Evolutionary conservation across 2,797 vertebrate genomes (phyloP).

Genomic region (Molossus molossus): DNA sequence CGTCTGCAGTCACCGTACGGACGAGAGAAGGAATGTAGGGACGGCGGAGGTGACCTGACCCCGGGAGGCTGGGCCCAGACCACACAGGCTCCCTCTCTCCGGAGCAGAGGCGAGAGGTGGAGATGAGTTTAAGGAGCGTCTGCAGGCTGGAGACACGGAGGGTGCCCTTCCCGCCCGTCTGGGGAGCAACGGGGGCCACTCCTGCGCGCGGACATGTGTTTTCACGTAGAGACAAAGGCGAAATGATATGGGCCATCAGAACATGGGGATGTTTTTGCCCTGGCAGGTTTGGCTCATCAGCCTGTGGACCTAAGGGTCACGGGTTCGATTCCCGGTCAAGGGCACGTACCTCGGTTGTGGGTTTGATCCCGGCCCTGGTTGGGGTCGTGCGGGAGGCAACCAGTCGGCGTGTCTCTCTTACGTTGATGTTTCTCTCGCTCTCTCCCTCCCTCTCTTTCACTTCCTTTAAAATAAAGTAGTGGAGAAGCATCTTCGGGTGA

Average conservation of each 20-base stretch:
- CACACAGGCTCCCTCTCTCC: neutral
- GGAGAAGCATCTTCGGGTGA: no score
- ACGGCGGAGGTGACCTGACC: rapidly evolving
- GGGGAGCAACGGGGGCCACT: rapidly evolving
- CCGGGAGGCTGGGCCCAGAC: rapidly evolving
- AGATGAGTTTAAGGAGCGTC: neutral
- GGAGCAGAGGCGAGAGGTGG: neutral
- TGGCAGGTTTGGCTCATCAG: no score
- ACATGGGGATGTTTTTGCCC: rapidly evolving
- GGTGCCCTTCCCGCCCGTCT: rapidly evolving
- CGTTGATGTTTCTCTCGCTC: no score
- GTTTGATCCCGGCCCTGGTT: no score
- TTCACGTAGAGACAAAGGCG: neutral
- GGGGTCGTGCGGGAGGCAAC: no score
- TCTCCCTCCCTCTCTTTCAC: no score
- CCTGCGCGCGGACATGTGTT: rapidly evolving
- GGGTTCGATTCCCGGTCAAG: no score
- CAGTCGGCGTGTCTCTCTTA: no score
- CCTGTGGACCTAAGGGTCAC: no score
- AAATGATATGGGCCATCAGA: rapidly evolving
- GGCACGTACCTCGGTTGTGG: no score
- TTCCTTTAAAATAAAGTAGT: no score
- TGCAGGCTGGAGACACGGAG: rapidly evolving
- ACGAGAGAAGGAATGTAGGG: neutral
- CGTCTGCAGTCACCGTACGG: neutral